Evolutionary conservation across 2,113 vertebrate genomes (phyloP), one percentile per base, ranked within the genome.

Genomic region (Pituophis catenifer): DNA sequence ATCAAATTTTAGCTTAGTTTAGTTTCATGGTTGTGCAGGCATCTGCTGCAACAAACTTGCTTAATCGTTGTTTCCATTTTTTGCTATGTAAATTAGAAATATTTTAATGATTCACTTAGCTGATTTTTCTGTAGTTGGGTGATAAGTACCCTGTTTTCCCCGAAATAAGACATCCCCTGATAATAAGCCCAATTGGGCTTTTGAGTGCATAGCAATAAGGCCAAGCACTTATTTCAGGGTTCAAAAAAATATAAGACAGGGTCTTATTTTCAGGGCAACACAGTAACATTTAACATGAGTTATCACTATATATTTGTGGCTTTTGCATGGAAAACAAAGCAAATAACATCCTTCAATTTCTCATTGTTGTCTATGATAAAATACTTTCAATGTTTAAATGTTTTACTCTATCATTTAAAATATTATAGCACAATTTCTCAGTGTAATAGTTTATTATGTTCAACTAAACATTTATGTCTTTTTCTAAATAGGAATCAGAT

Each of bases 401-500:
- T 38, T 81, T 38, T 81, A 38, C 38, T 38, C 70, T 44, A 21
- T 19, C 33, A 38, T 44, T 38, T 21, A 38, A 81, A 81, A 44
- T 38, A 38, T 19, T 38, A 9, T 44, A 81, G 75, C 33, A 81
- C 7, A 81, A 4, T 81, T 81, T 81, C 2, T 81, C 8, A 81
- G 8, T 81, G 17, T 44, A 44, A 44, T 44, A 38, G 33, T 81
- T 81, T 44, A 38, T 81, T 81, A 21, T 44, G 75, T 29, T 94
- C 59, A 96, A 57, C 93, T 89, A 23, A 94, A 1, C 15, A 6
- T 55, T 86, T 85, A 85, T 95, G 86, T 88, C 53, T 93, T 96
- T 96, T 91, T 88, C 88, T 92, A 24, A 90, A 90, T 50, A 97
- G 99, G 98, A 99, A 96, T 98, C 98, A 88, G 97, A 98, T 95